A percentile compares a stretch with the other conserved stretches of the same genome.
Conservation (phyloP, 2,888 invertebrate species). For the Brachypalpus laphriformis region DNA sequence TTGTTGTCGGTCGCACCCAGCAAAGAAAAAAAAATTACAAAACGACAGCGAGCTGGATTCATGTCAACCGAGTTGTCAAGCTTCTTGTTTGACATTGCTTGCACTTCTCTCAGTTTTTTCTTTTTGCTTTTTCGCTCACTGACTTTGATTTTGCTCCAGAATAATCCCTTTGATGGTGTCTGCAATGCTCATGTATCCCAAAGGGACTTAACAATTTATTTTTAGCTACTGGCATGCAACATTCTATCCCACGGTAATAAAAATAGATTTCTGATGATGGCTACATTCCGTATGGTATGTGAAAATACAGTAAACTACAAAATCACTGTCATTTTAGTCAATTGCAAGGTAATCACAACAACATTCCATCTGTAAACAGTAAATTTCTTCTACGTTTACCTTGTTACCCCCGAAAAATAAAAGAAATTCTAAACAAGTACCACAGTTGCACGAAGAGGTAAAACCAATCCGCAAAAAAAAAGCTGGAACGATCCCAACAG, state of each 20-base stretch:
- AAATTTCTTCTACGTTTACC: constrained; percentile 52
- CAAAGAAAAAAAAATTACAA: constrained; percentile 7
- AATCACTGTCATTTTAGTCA: constrained; percentile 42
- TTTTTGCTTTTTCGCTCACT: background rate
- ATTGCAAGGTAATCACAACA: constrained; percentile 47
- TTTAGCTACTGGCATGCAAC: constrained; percentile 49
- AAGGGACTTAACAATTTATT: constrained; percentile 62
- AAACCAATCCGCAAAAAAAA: constrained; percentile 31
- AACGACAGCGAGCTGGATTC: constrained; percentile 59
- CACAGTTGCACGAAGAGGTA: constrained; percentile 28
- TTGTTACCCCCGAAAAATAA: constrained; percentile 41
- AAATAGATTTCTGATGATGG: constrained; percentile 37
- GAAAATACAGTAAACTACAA: constrained; percentile 24
- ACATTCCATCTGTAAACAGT: constrained; percentile 61
- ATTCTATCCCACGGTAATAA: constrained; percentile 65
- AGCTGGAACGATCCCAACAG: constrained; percentile 36
- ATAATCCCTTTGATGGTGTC: constrained; percentile 47
- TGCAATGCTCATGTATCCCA: constrained; percentile 21
- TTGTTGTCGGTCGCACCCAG: constrained; percentile 62
- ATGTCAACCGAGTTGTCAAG: constrained; percentile 71
- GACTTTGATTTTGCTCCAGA: constrained; percentile 36
- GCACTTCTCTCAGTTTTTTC: constrained; percentile 44
- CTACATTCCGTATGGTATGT: background rate
- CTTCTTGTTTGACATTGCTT: constrained; percentile 73
- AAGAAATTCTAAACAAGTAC: constrained; percentile 28